These are phyloP conservation scores for Enteromius fasciolatus DNA, from an alignment of 2,797 vertebrate genomes.

Conservation along the genomic window DNA sequence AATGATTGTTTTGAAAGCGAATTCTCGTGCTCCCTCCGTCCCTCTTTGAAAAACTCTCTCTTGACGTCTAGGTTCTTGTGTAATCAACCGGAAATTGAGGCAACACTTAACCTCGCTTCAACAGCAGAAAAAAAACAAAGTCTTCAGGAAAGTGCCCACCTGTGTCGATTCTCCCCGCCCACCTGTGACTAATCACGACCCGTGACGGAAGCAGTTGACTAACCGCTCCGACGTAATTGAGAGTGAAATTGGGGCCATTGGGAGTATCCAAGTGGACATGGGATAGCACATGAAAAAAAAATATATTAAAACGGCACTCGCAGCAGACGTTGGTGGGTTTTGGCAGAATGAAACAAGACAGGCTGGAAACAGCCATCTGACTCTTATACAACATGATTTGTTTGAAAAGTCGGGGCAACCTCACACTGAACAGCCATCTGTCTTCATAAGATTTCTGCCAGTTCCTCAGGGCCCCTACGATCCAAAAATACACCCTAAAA, in stretches of 20 bases:
- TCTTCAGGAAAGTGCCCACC: constrained; percentile 14
- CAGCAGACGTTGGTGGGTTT: constrained; percentile 42
- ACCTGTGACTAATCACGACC: constrained; percentile 29
- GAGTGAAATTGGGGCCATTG: constrained; percentile 21
- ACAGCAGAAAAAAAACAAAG: constrained; percentile 1
- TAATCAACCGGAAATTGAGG: constrained; percentile 20
- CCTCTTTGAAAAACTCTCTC: constrained; percentile 11
- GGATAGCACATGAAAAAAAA: not conserved
- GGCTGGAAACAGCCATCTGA: constrained; percentile 56
- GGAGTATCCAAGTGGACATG: constrained; percentile 36
- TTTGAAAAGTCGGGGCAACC: constrained; percentile 54
- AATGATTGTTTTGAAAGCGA: not conserved
- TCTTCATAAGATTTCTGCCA: constrained; percentile 47
- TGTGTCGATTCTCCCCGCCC: constrained; percentile 26
- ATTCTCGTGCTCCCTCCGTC: not conserved
- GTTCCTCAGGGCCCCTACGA: constrained; percentile 43
- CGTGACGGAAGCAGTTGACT: constrained; percentile 13
- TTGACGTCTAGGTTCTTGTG: not conserved
- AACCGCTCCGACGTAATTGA: constrained; percentile 7
- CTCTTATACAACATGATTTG: constrained; percentile 54
- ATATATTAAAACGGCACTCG: not conserved
- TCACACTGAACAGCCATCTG: constrained; percentile 61
- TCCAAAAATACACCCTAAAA: constrained; percentile 49
- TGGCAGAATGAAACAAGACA: constrained; percentile 50
- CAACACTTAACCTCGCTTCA: not conserved